Conservation (phyloP, 2,113 vertebrate species). For the Lipotes vexillifer region DNA sequence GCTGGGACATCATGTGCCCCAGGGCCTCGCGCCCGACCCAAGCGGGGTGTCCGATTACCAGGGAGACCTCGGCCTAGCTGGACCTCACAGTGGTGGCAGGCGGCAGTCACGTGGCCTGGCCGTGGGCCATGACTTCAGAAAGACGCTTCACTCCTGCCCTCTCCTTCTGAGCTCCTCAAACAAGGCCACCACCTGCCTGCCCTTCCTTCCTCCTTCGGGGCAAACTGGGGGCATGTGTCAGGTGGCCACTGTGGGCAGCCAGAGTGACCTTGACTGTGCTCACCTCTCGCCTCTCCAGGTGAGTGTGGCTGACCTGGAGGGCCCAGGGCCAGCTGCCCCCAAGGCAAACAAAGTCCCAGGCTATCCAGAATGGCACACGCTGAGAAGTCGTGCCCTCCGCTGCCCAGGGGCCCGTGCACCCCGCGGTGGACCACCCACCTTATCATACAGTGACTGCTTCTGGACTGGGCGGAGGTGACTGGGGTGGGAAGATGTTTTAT, state of each 20-base stretch:
- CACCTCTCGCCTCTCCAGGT: not conserved
- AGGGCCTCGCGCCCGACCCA: not conserved
- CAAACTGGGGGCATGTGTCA: not conserved
- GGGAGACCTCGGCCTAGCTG: rapidly evolving
- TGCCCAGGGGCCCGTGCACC: not conserved
- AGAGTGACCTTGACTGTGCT: rapidly evolving
- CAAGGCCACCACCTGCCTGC: not conserved
- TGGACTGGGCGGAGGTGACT: rapidly evolving
- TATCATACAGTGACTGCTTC: rapidly evolving
- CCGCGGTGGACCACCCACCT: rapidly evolving
- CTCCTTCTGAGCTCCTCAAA: not conserved
- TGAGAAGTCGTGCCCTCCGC: rapidly evolving
- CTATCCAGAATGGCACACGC: not conserved
- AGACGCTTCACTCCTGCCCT: rapidly evolving
- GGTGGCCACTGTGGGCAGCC: rapidly evolving
- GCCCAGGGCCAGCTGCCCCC: not conserved
- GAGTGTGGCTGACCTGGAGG: not conserved
- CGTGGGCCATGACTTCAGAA: not conserved
- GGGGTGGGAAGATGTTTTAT: rapidly evolving
- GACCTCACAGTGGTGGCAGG: not conserved
- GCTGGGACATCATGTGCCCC: rapidly evolving
- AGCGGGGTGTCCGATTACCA: rapidly evolving
- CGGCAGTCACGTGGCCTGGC: not conserved
- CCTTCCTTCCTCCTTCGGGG: not conserved
- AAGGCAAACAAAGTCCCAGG: too few relatives aligned